Evolutionary conservation across 2,797 vertebrate genomes (phyloP), one percentile per base, ranked within the genome.

Genomic region (Argyrosomus regius): DNA sequence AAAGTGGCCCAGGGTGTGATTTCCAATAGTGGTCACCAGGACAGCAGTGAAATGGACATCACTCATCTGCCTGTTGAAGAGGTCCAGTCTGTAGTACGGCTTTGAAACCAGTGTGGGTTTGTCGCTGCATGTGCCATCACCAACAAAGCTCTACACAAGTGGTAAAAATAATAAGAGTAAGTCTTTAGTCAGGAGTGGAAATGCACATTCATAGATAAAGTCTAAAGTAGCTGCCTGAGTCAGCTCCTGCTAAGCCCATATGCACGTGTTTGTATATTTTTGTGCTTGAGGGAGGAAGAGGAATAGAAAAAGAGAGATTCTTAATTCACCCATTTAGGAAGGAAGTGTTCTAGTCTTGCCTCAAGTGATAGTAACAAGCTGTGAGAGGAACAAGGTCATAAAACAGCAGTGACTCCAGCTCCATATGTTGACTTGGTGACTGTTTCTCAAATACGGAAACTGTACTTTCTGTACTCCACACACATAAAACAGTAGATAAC

Each of bases 1-100:
- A 75, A 99, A 94, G 89, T 99, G 97, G 5, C 96, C 98, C 80
- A 99, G 94, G 0, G 98, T 99, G 86, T 94, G 80, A 0, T 93
- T 80, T n/a, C 88, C 94, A 2, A 94, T 88, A n/a, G 87, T 89
- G 0, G 95, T 98, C 87, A 98, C 94, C 0, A 98, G 90, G 70
- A 99, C 87, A 4, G 98, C 93, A 0, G 98, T 98, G 83, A 99
- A 92, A 60, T 97, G 94, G 52, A 96, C 89, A 0, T 90, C 68
- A 1, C 81, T 93, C 95, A 99, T 93, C 39, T 92, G 85, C 20
- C 96, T 95, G 0, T 97, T 96, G 93, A 99, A 98, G 39, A 98
- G 86, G 75, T 99, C 98, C 49, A 96, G 85, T 64, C 97, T 96
- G 86, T 91, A 83, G 73, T 93, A 88, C 0, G 94, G 82, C 5